Evolutionary conservation across 92 coral and sea anemone genomes (phyloP), one percentile per base, ranked within the genome.

Genomic region (Palythoa grandiflora): DNA sequence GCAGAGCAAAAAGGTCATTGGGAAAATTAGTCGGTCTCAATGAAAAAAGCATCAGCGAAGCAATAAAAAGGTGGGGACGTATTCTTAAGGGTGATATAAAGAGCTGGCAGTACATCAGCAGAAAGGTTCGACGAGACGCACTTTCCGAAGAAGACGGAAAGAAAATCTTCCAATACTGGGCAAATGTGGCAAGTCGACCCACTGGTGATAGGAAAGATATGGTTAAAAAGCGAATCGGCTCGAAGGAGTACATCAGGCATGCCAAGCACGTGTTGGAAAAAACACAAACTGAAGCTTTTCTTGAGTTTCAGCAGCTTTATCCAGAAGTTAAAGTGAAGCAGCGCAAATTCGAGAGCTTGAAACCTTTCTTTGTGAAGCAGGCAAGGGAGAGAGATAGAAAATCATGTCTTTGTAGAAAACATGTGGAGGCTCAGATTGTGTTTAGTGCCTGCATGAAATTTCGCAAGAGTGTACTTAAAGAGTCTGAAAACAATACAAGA

Each of bases 251-350:
- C 73, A 68, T 68, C 73, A 68, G 73, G 38, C 73, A 68, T 36
- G 73, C 73, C 5, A 57, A 57, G 65, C 65, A 57, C 65, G 65
- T 57, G 65, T 16, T 61, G 70, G 70, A 61, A 61, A 71, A 71
- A 71, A 70, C 75, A 36, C 75, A 38, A 35, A 71, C 75, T 71
- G 75, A 71, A 37, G 75, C 75, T 71, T 71, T 71, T 71, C 75
- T 71, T 11, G 75, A 71, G 17, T 71, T 71, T 71, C 50, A 71
- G 75, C 75, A 71, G 75, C 75, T 71, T 71, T 35, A 37, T 35
- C 75, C 75, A 1, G 48, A 71, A 71, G 75, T 71, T 3, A 71
- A 36, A 71, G 75, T 71, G 50, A 71, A 71, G 48, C 48, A 71
- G 48, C 75, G 75, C n/a, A 71, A 71, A 71, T 71, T 71, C 17